These are phyloP conservation scores for Trinectes maculatus DNA, from an alignment of 2,113 vertebrate genomes.

Conservation along the genomic window DNA sequence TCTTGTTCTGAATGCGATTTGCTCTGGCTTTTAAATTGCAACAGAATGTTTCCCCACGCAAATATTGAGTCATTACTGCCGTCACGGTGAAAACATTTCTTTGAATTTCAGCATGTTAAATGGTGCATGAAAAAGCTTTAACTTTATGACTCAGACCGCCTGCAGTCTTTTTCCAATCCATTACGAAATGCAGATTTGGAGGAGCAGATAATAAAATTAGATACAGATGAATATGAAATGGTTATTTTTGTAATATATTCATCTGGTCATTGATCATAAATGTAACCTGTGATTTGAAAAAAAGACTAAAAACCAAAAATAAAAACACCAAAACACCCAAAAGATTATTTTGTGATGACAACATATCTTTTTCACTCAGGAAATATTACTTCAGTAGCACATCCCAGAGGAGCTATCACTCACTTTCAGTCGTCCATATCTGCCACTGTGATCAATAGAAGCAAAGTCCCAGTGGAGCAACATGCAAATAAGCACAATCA, in stretches of 20 bases:
- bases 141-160: slow-evolving; percentile 47
- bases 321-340: too few relatives aligned
- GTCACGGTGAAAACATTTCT: slow-evolving; percentile 15
- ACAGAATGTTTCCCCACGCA: slow-evolving; percentile 9
- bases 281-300: background rate
- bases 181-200: slow-evolving; percentile 27
- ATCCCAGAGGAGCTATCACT: slow-evolving; percentile 25
- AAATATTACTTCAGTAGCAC: background rate
- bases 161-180: slow-evolving; percentile 28
- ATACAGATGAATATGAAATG: background rate
- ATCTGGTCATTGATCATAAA: background rate
- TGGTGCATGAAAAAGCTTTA: slow-evolving; percentile 37
- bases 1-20: slow-evolving; percentile 27
- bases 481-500: slow-evolving; percentile 16
- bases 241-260: background rate
- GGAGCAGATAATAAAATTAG: background rate
- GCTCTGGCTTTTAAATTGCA: background rate
- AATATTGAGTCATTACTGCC: slow-evolving; percentile 26
- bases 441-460: slow-evolving; percentile 40
- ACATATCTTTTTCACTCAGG: slow-evolving; percentile 9
- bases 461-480: slow-evolving; percentile 13
- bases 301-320: background rate
- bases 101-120: slow-evolving; percentile 46
- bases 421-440: slow-evolving; percentile 25
- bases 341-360: too few relatives aligned